Percentiles rank a stretch among this genome's conserved stretches.
phyloP scores from a whole-genome alignment of 2,888 invertebrate species.

The Chymomyza procnemis region DNA sequence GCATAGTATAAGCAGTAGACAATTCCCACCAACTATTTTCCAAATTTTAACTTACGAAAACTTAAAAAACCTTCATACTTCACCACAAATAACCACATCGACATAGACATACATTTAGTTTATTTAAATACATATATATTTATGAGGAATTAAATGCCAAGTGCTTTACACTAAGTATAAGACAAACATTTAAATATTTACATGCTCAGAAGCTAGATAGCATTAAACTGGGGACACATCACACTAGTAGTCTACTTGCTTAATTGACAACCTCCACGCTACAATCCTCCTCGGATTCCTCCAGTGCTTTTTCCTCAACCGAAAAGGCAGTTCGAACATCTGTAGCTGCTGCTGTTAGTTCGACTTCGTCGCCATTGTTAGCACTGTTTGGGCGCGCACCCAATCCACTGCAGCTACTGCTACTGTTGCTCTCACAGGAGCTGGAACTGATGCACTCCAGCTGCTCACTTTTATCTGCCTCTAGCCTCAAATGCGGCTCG shows the following conservation, averaged over 20 bases:
- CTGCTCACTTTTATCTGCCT: slow-evolving; percentile 26
- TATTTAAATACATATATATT: slow-evolving; percentile 7
- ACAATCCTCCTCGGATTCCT: slow-evolving; percentile 68
- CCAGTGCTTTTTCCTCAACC: slow-evolving; percentile 39
- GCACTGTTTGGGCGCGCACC: background rate
- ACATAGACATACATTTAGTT: background rate
- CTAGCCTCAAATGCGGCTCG: slow-evolving; percentile 35
- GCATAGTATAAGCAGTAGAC: too few species aligned
- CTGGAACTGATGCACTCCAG: slow-evolving; percentile 61
- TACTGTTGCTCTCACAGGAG: slow-evolving; percentile 56
- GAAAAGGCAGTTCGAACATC: slow-evolving; percentile 28
- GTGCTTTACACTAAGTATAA: slow-evolving; percentile 4
- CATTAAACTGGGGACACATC: slow-evolving; percentile 32
- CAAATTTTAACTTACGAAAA: too few species aligned
- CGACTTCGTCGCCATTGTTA: slow-evolving; percentile 19
- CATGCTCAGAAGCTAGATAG: slow-evolving; percentile 6
- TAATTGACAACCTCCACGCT: slow-evolving; percentile 78
- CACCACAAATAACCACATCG: background rate
- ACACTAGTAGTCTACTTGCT: slow-evolving; percentile 7
- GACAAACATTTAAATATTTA: slow-evolving; percentile 11
- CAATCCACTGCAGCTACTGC: slow-evolving; percentile 21
- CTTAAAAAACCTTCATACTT: too few species aligned
- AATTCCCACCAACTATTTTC: too few species aligned
- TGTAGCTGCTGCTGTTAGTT: slow-evolving; percentile 17
- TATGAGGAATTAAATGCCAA: slow-evolving; percentile 12